phyloP scores from a whole-genome alignment of 2,888 invertebrate species.

The Myopa tessellatipennis region DNA sequence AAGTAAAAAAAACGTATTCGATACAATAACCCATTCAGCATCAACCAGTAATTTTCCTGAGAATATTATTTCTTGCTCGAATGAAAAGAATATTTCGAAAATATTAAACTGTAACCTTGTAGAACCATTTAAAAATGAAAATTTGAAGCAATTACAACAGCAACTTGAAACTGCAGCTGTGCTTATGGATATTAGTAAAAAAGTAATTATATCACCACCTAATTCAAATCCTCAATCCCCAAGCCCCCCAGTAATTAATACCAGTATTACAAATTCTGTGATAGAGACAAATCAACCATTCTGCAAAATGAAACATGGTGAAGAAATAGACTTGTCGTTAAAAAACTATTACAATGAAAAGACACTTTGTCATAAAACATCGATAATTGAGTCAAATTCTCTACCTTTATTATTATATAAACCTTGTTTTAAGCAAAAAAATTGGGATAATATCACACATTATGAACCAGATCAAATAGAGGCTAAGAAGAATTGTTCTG shows the following conservation, averaged over 20 bases:
- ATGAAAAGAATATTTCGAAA: neutral
- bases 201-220: slow-evolving; percentile 67
- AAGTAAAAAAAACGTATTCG: neutral
- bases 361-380: slow-evolving; percentile 1
- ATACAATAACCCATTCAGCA: neutral
- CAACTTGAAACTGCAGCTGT: slow-evolving; percentile 68
- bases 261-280: slow-evolving; percentile 69
- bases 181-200: slow-evolving; percentile 68
- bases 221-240: slow-evolving; percentile 67
- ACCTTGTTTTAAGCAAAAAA: slow-evolving; percentile 8
- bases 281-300: slow-evolving; percentile 66
- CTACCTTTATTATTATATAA: slow-evolving; percentile 5
- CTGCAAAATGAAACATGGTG: slow-evolving; percentile 56
- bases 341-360: slow-evolving; percentile 56
- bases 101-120: neutral
- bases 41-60: neutral
- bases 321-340: slow-evolving; percentile 59
- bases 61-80: neutral
- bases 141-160: slow-evolving; percentile 63
- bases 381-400: slow-evolving; percentile 13
- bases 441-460: slow-evolving; percentile 3
- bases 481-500: slow-evolving; percentile 51
- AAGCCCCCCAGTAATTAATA: slow-evolving; percentile 57
- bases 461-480: slow-evolving; percentile 10
- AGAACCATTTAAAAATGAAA: slow-evolving; percentile 48